Conservation (phyloP, 2,888 invertebrate genomes). For the Latheticus oryzae region DNA sequence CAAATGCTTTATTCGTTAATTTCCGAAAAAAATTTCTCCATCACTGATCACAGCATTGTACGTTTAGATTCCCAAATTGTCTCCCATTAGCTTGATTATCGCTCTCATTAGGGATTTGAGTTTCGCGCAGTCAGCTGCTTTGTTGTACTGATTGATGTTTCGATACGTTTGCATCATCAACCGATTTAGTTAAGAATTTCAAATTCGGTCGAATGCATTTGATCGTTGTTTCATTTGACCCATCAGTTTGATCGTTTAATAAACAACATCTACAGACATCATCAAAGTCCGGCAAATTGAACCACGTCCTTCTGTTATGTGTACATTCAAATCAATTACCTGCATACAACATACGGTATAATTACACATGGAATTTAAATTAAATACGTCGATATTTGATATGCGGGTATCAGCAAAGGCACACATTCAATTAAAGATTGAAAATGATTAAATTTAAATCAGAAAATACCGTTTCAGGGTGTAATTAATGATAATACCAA, state of each 20-base stretch:
- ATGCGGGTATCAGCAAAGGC: too few species aligned
- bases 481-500: too few species aligned
- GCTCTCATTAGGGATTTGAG: conserved; percentile 15
- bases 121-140: conserved; percentile 27
- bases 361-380: too few species aligned
- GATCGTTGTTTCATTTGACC: conserved; percentile 2
- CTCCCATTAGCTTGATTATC: conserved; percentile 21
- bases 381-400: too few species aligned
- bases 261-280: conserved; percentile 7
- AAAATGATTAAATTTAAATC: too few species aligned
- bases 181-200: conserved; percentile 20
- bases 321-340: conserved; percentile 22
- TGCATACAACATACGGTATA: too few species aligned
- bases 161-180: conserved; percentile 9
- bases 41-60: too few species aligned
- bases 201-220: conserved; percentile 10
- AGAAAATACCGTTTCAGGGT: too few species aligned
- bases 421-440: too few species aligned
- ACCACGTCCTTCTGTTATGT: conserved; percentile 29
- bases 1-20: too few species aligned
- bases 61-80: too few species aligned
- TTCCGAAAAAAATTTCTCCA: too few species aligned
- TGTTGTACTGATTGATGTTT: conserved; percentile 17
- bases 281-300: conserved; percentile 27
- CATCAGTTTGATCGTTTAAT: conserved; percentile 1